Evolutionary conservation across 2,113 vertebrate genomes (phyloP).

Genomic region (Pteropus alecto): DNA sequence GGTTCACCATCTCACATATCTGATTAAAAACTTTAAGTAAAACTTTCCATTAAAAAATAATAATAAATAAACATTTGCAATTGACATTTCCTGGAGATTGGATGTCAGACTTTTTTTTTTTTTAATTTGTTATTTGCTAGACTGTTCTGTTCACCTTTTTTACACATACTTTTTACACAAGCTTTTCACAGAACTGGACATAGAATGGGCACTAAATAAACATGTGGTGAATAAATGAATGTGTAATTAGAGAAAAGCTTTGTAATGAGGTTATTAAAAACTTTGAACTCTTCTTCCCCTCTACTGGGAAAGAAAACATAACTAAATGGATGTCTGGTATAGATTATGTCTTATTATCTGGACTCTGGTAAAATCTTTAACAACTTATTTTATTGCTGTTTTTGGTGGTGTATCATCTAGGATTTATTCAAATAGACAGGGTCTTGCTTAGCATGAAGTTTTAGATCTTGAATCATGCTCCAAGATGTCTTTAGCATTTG

Average conservation of each 20-base stretch:
- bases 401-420: not conserved
- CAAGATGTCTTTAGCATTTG: not conserved
- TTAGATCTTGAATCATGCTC: not conserved
- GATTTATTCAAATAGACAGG: not conserved
- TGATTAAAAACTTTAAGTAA: slow-evolving; percentile 51
- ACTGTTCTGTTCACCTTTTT: not conserved
- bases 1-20: slow-evolving; percentile 47
- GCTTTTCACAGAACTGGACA: not conserved
- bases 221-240: not conserved
- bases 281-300: not conserved
- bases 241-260: not conserved
- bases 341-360: not conserved
- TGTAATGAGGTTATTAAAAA: not conserved
- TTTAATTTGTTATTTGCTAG: not conserved
- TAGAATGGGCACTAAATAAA: not conserved
- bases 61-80: not conserved
- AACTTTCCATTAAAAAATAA: not conserved
- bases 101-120: not conserved
- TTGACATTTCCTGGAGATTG: slow-evolving; percentile 56
- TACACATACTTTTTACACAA: not conserved
- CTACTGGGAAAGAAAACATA: not conserved
- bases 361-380: not conserved
- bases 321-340: not conserved
- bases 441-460: not conserved
- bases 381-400: not conserved